Percentiles rank a stretch among this genome's conserved stretches.
Evolutionary conservation across 2,888 invertebrate genomes (phyloP).

Genomic region (Catocala nupta): DNA sequence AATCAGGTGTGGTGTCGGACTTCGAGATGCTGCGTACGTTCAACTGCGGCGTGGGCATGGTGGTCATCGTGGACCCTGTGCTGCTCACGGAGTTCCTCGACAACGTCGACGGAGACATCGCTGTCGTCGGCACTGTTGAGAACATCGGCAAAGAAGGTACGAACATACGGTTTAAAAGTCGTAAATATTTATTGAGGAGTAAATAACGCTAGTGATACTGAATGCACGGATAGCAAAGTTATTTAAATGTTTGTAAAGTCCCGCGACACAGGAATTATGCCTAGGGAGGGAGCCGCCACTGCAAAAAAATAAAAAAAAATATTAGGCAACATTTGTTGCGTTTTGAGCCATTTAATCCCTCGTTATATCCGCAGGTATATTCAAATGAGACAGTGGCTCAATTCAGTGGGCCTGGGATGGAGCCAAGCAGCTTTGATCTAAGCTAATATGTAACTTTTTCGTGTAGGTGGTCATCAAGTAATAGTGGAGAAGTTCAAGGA

Average conservation of each 20-base stretch:
- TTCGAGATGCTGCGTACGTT: conserved; percentile 95
- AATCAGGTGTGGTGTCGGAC: conserved; percentile 91
- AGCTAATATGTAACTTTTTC: neutral
- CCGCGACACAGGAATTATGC: no score
- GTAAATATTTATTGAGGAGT: no score
- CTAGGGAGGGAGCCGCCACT: neutral
- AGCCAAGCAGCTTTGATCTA: no score
- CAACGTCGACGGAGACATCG: conserved; percentile 66
- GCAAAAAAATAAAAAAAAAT: no score
- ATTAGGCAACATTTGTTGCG: no score
- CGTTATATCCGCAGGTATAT: no score
- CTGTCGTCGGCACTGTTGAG: conserved; percentile 79
- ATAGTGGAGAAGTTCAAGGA: conserved; percentile 90
- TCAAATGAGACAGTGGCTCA: no score
- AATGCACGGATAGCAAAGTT: no score
- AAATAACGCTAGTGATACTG: no score
- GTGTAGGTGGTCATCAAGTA: conserved; percentile 84
- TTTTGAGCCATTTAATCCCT: no score
- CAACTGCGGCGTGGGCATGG: conserved; percentile 98
- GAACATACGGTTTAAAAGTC: no score
- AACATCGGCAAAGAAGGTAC: conserved; percentile 74
- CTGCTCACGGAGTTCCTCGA: conserved; percentile 81
- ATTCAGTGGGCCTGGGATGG: no score
- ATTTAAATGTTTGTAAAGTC: neutral
- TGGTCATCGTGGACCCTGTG: conserved; percentile 91